These are phyloP conservation scores for Tinea trinotella DNA, from an alignment of 2,888 invertebrate genomes.

Conservation along the genomic window DNA sequence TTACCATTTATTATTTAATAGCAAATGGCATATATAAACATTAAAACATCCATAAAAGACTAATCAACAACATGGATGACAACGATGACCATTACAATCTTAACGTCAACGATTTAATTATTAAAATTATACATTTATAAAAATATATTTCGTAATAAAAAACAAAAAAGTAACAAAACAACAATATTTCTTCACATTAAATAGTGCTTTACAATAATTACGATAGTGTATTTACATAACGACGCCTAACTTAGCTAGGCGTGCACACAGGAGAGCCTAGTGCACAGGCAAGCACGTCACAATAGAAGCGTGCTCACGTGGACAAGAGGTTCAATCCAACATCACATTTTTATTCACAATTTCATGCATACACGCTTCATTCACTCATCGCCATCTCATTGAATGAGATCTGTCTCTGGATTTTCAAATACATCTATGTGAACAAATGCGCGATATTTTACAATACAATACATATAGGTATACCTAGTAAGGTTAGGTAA, in stretches of 20 bases:
- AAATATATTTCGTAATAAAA: no score
- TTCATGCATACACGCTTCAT: no score
- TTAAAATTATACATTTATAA: slow-evolving; percentile 23
- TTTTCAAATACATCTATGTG: no score
- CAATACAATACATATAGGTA: neutral
- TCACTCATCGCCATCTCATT: no score
- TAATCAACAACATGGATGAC: slow-evolving; percentile 71
- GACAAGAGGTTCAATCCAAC: no score
- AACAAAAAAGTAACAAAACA: slow-evolving; percentile 46
- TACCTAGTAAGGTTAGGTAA: no score
- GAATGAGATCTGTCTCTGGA: no score
- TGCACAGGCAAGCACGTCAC: no score
- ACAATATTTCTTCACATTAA: slow-evolving; percentile 49
- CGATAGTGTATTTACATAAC: slow-evolving; percentile 46
- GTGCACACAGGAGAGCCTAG: neutral
- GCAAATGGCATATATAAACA: slow-evolving; percentile 7
- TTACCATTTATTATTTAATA: slow-evolving; percentile 10
- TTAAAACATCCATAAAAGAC: slow-evolving; percentile 71
- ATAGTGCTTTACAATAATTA: slow-evolving; percentile 38
- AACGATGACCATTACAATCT: slow-evolving; percentile 50
- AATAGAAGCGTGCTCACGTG: no score
- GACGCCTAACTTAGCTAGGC: slow-evolving; percentile 21
- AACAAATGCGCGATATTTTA: neutral
- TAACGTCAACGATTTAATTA: slow-evolving; percentile 36
- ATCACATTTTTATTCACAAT: no score